Conservation (phyloP, 2,113 vertebrate species). For the Aspiorhynchus laticeps region DNA sequence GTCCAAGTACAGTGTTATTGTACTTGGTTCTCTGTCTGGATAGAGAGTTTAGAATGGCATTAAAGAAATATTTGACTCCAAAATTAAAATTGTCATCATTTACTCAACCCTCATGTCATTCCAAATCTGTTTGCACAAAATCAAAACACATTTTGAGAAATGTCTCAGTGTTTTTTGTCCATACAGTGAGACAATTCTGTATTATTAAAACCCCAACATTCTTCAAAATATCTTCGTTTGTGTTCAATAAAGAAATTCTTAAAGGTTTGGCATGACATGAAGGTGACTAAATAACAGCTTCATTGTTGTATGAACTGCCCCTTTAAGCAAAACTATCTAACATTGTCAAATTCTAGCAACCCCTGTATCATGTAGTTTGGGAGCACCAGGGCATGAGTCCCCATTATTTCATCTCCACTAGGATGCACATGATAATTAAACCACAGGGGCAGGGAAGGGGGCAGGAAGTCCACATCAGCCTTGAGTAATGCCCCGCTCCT, state of each 20-base stretch:
- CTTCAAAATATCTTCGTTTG: too few species aligned
- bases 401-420: conserved; percentile 82
- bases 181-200: too few species aligned
- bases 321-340: neutral
- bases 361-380: conserved; percentile 54
- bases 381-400: conserved; percentile 79
- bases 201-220: too few species aligned
- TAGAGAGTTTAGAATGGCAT: neutral
- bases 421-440: conserved; percentile 90
- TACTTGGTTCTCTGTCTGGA: neutral
- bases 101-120: too few species aligned
- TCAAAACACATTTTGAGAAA: too few species aligned
- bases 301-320: neutral
- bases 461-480: conserved; percentile 81
- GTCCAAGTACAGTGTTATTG: neutral
- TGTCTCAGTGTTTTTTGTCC: too few species aligned
- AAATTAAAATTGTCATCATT: too few species aligned
- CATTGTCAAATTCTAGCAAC: neutral
- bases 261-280: too few species aligned
- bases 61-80: neutral
- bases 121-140: too few species aligned
- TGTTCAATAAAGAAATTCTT: neutral
- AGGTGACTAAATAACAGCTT: neutral
- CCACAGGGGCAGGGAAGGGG: conserved; percentile 81
- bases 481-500: conserved; percentile 78